Percentiles rank a stretch among this genome's conserved stretches.
Evolutionary conservation across 2,797 vertebrate species (phyloP).

Genomic region (Leptoclinus maculatus): DNA sequence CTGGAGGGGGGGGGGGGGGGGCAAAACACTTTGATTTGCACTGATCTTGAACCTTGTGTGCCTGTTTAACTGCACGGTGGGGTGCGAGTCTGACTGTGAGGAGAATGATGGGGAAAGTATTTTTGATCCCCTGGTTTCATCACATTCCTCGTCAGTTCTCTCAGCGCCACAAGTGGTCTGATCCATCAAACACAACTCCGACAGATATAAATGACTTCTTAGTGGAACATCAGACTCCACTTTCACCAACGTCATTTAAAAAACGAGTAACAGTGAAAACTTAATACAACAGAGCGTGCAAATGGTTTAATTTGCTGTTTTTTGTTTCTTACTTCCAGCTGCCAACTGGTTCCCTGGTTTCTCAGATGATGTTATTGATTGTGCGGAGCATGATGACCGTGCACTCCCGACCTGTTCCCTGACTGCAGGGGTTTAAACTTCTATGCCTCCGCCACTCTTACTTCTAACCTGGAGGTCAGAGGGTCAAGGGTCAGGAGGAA

Average conservation of each 20-base stretch:
- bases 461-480: constrained; percentile 77
- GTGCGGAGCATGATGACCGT: constrained; percentile 8
- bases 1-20: constrained; percentile 32
- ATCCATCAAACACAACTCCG: constrained; percentile 63
- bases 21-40: constrained; percentile 79
- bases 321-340: background rate
- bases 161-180: constrained; percentile 63
- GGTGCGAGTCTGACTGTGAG: constrained; percentile 70
- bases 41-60: constrained; percentile 83
- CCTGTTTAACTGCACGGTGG: constrained; percentile 80
- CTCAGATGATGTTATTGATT: constrained; percentile 68
- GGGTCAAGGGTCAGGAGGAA: constrained; percentile 79
- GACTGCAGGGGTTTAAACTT: constrained; percentile 79
- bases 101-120: constrained; percentile 69
- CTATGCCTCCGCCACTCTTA: constrained; percentile 56
- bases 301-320: background rate
- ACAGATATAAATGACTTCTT: constrained; percentile 52
- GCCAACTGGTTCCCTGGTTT: constrained; percentile 38
- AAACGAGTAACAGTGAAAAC: constrained; percentile 6
- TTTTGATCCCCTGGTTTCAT: constrained; percentile 71
- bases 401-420: constrained; percentile 51
- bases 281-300: constrained; percentile 2
- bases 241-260: constrained; percentile 13
- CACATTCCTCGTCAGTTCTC: constrained; percentile 77
- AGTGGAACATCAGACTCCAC: constrained; percentile 8